These are phyloP conservation scores for Aurelia sp. DNA, from an alignment of 30 jellyfish, hydroid and myxozoan genomes.

Conservation along the genomic window DNA sequence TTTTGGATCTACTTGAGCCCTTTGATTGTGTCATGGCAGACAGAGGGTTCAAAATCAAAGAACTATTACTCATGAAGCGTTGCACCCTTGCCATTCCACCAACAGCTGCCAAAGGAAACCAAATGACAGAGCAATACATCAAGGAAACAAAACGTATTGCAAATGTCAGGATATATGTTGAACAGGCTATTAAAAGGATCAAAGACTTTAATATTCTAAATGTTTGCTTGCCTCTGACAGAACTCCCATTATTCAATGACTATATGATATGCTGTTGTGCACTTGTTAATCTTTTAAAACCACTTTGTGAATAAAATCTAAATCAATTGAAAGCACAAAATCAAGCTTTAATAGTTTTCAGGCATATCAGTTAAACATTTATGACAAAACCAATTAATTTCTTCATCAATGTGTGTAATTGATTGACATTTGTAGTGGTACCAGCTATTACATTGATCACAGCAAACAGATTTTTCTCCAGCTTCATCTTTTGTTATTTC, in stretches of 20 bases:
- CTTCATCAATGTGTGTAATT: slow-evolving; percentile 27
- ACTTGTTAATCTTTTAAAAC: slow-evolving; percentile 12
- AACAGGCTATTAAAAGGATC: slow-evolving; percentile 57
- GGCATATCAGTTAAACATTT: slow-evolving; percentile 21
- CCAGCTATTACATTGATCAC: slow-evolving; percentile 46
- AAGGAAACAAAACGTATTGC: slow-evolving; percentile 53
- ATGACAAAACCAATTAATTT: slow-evolving; percentile 21
- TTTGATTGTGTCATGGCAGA: slow-evolving; percentile 76
- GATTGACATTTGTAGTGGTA: slow-evolving; percentile 61
- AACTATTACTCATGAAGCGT: slow-evolving; percentile 41
- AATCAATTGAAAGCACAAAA: not conserved
- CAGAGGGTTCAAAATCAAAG: slow-evolving; percentile 73
- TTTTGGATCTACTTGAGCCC: slow-evolving; percentile 72
- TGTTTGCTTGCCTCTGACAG: slow-evolving; percentile 1
- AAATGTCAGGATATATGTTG: slow-evolving; percentile 69
- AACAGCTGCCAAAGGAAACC: slow-evolving; percentile 60
- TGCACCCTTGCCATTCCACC: slow-evolving; percentile 77
- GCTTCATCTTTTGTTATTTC: slow-evolving; percentile 47
- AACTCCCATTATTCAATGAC: slow-evolving; percentile 12
- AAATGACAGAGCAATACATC: slow-evolving; percentile 54
- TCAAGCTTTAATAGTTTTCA: slow-evolving; percentile 7
- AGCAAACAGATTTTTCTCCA: slow-evolving; percentile 4
- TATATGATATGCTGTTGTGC: not conserved
- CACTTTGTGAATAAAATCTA: slow-evolving; percentile 18
- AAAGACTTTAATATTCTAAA: slow-evolving; percentile 38